Base-by-base conservation (phyloP, 2,888 invertebrate genomes). In the Diabrotica balteata region DNA sequence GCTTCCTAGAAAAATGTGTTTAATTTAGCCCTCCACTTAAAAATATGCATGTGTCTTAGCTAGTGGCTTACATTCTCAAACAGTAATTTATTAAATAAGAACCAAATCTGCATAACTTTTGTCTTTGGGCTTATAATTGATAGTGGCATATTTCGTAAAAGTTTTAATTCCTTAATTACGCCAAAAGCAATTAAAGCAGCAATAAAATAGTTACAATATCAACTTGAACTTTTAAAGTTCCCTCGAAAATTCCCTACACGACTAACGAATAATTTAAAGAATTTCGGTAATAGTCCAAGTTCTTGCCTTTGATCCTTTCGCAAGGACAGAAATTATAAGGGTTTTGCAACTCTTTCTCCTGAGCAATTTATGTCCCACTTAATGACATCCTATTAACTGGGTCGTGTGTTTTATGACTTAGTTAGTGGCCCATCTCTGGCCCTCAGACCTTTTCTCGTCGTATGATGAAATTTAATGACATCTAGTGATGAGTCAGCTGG, bases 401-500 rank as follows among this genome's bases (percentile, higher is more conserved):
- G 32, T 52, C 52, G 52, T 52, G 52, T 52, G 52, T 52, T 52
- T 52, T 52, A 52, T 52, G 17, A 22, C 52, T 52, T 52, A 5
- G 52, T 52, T 52, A 52, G 22, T 52, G 32, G 9, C 9, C 9
- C 52, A 52, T 52, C 52, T 32, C 4, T 52, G 32, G 32, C 22
- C 22, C 32, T 52, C 32, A 32, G 9, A 32, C 7, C 52, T 7
- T 52, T 32, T 8, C 32, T 3, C 32, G 9, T 8, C 32, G 7
- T 52, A 32, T 32, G 52, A 9, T 32, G 9, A 32, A 52, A 52
- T 52, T 32, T 17, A 32, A 52, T 32, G 52, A 52, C 32, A 52
- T 7, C 52, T 32, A 52, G 8, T 22, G 32, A 32, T 32, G 8
- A 8, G 52, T 32, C 22, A 52, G 17, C 22, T 22, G 32, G 6